phyloP scores from a whole-genome alignment of 1,140 invertebrate species.

The Diorhabda sublineata region DNA sequence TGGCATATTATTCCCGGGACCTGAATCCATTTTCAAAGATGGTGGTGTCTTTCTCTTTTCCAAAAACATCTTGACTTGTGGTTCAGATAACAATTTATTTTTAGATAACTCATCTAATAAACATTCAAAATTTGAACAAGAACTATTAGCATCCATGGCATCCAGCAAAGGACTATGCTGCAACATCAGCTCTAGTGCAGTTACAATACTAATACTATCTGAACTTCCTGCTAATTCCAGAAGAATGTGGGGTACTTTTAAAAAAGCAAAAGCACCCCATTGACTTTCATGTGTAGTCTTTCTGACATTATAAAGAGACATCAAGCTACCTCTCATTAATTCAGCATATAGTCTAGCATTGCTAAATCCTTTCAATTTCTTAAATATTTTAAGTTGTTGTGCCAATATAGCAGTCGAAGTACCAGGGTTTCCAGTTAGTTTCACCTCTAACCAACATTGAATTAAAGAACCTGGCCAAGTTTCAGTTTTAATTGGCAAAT shows the following conservation, averaged over 20 bases:
- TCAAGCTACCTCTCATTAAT: conserved; percentile 80
- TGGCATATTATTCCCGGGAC: conserved; percentile 57
- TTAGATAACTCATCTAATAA: conserved; percentile 78
- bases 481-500: conserved; percentile 53
- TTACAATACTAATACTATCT: conserved; percentile 53
- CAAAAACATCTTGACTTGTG: conserved; percentile 67
- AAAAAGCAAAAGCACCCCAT: conserved; percentile 90
- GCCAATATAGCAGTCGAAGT: conserved; percentile 73
- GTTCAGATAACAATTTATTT: conserved; percentile 74
- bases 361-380: conserved; percentile 68
- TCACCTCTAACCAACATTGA: conserved; percentile 64
- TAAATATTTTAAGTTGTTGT: conserved; percentile 75
- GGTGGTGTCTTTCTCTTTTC: conserved; percentile 57
- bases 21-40: conserved; percentile 37
- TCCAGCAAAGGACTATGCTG: conserved; percentile 71
- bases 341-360: conserved; percentile 75
- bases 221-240: conserved; percentile 61
- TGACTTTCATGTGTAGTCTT: conserved; percentile 72
- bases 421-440: conserved; percentile 70
- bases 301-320: conserved; percentile 79
- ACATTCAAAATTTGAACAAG: conserved; percentile 81
- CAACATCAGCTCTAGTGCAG: conserved; percentile 76
- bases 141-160: conserved; percentile 82
- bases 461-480: conserved; percentile 70
- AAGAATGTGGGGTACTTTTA: conserved; percentile 81